Percentiles rank a stretch among this genome's conserved stretches.
These are phyloP conservation scores for Falco novaeseelandiae DNA, from an alignment of 2,797 vertebrate genomes.

Conservation along the genomic window DNA sequence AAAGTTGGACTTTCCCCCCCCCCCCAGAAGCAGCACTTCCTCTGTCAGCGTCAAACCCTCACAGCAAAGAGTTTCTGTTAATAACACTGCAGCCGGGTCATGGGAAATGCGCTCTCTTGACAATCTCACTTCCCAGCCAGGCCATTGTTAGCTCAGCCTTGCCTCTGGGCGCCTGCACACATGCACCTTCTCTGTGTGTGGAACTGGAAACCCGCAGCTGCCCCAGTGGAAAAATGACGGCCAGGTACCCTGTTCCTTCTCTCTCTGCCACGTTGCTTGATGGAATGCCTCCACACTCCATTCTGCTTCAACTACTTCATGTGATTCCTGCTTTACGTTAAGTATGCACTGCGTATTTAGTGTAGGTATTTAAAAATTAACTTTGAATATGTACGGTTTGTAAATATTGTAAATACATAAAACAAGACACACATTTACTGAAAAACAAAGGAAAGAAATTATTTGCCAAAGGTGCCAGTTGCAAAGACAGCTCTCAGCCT, in stretches of 20 bases:
- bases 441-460: neutral
- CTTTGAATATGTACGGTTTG: neutral
- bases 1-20: neutral
- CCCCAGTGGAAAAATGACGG: neutral
- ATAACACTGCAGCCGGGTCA: slow-evolving; percentile 70
- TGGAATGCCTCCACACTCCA: neutral
- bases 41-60: slow-evolving; percentile 70
- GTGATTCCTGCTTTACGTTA: neutral
- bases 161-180: neutral
- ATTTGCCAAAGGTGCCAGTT: neutral
- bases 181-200: neutral
- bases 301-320: neutral
- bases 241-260: neutral
- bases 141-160: slow-evolving; percentile 20
- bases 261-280: neutral
- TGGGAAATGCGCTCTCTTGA: slow-evolving; percentile 75
- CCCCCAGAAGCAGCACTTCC: slow-evolving; percentile 73
- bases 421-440: neutral
- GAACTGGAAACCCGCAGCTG: neutral
- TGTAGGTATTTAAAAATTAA: neutral
- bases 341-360: neutral
- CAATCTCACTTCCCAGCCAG: slow-evolving; percentile 65
- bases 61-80: slow-evolving; percentile 46
- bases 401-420: neutral
- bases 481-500: neutral